Base-by-base conservation (phyloP, 2,113 vertebrate genomes). In the Urocitellus parryii region DNA sequence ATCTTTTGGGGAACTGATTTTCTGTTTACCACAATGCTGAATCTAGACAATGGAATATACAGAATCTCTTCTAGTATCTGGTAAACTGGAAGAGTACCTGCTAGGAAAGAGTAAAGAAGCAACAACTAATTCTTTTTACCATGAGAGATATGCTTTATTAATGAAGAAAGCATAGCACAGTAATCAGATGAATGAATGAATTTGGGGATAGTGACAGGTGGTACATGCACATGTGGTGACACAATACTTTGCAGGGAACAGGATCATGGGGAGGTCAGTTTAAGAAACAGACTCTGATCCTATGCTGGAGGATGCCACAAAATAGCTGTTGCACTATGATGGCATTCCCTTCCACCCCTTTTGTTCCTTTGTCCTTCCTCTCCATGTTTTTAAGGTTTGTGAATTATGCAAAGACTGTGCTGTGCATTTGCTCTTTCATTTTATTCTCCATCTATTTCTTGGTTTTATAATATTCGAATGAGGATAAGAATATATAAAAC, bases 391-490 rank as follows among this genome's bases (percentile, higher is more conserved):
- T 87, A 81, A 73, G 9, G 79, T 37, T 25, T 94, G 3, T 91
- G 76, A 96, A 93, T 96, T 73, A 76, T 91, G 42, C 32, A 93
- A 45, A 45, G 51, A 32, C 45, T 68, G 2, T 34, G 13, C 16
- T 80, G 25, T 70, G 68, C 3, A 86, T 29, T 87, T 87, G 16
- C 86, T 81, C 42, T 94, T 91, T 90, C 82, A 58, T 92, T 93
- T 97, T 90, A 79, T 85, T 96, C 63, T 90, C 61, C 65, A 88
- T 76, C 13, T 85, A 92, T 83, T 94, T 96, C 72, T 90, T 88
- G 22, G 56, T 93, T 95, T 92, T 82, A 88, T 90, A 87, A 84
- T 95, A 95, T 81, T 93, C 83, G 97, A 88, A 95, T 93, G 96
- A 96, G 67, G 5, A 14, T 84, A 96, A 97, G 63, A 97, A 95